phyloP scores from a whole-genome alignment of 2,888 invertebrate genomes.

The Harpalus rufipes region DNA sequence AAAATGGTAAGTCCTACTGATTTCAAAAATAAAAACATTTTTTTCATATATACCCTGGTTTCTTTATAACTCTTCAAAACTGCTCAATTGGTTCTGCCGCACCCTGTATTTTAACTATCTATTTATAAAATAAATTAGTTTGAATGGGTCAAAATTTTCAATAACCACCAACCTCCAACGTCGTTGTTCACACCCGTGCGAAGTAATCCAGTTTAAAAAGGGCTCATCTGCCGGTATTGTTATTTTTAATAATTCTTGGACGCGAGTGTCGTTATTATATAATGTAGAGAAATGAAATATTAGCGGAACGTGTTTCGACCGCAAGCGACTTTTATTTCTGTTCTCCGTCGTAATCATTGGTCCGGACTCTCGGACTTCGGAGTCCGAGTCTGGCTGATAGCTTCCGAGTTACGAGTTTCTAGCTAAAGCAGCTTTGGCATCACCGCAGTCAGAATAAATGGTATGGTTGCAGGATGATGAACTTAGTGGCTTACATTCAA shows the following conservation, averaged over 20 bases:
- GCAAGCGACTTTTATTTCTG: conserved; percentile 53
- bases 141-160: neutral
- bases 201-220: conserved; percentile 62
- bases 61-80: too few relatives aligned
- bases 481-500: neutral
- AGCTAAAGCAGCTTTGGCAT: neutral
- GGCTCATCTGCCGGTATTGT: conserved; percentile 62
- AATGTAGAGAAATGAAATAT: conserved; percentile 66
- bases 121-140: neutral
- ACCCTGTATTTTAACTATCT: too few relatives aligned
- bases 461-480: neutral
- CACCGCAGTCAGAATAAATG: conserved; percentile 3
- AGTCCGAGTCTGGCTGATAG: conserved; percentile 1
- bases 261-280: conserved; percentile 63
- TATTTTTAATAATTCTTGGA: conserved; percentile 65
- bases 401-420: conserved; percentile 4
- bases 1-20: too few relatives aligned
- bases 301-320: conserved; percentile 58
- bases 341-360: conserved; percentile 48
- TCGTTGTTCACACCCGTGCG: conserved; percentile 8
- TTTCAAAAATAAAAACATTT: too few relatives aligned
- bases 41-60: too few relatives aligned
- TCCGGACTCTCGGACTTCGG: neutral
- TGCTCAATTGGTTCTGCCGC: too few relatives aligned
- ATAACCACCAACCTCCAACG: neutral